A percentile compares a stretch with the other conserved stretches of the same genome.
Conservation (phyloP, 2,888 invertebrate genomes). For the Campoletis raptor region DNA sequence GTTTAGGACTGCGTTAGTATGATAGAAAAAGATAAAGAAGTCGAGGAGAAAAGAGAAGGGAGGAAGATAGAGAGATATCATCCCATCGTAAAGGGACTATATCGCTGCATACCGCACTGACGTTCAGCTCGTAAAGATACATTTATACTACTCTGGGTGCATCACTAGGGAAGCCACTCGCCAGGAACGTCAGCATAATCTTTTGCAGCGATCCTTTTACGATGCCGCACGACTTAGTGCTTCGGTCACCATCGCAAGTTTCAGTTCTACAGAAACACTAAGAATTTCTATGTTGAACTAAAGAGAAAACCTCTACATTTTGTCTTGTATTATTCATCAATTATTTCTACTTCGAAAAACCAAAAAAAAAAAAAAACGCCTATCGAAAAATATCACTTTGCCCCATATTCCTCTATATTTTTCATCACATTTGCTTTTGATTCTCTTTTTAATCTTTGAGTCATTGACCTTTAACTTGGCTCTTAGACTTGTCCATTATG, state of each 20-base stretch:
- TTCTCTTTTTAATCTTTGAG: background rate
- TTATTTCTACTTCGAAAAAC: too few species aligned
- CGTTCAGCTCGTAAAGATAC: slow-evolving; percentile 75
- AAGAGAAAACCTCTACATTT: slow-evolving; percentile 49
- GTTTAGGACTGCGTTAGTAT: slow-evolving; percentile 36
- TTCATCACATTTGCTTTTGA: too few species aligned
- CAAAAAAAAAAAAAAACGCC: slow-evolving; percentile 1
- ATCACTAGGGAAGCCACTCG: slow-evolving; percentile 70
- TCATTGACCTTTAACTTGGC: background rate
- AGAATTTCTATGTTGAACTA: slow-evolving; percentile 17
- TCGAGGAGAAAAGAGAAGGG: background rate
- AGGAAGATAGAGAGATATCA: slow-evolving; percentile 37
- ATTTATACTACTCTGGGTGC: slow-evolving; percentile 72
- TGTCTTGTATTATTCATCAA: slow-evolving; percentile 4
- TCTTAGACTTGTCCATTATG: background rate
- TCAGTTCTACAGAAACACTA: slow-evolving; percentile 14
- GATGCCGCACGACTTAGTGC: slow-evolving; percentile 73
- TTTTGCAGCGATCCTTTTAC: slow-evolving; percentile 72
- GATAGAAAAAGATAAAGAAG: slow-evolving; percentile 18
- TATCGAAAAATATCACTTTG: too few species aligned
- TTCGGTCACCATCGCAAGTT: slow-evolving; percentile 66
- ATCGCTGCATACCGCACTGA: slow-evolving; percentile 65
- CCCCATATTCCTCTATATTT: too few species aligned
- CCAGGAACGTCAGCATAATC: slow-evolving; percentile 74
- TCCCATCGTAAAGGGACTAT: slow-evolving; percentile 60